Evolutionary conservation across 1,140 invertebrate genomes (phyloP).

Genomic region (Pseudomyrmex concolor): DNA sequence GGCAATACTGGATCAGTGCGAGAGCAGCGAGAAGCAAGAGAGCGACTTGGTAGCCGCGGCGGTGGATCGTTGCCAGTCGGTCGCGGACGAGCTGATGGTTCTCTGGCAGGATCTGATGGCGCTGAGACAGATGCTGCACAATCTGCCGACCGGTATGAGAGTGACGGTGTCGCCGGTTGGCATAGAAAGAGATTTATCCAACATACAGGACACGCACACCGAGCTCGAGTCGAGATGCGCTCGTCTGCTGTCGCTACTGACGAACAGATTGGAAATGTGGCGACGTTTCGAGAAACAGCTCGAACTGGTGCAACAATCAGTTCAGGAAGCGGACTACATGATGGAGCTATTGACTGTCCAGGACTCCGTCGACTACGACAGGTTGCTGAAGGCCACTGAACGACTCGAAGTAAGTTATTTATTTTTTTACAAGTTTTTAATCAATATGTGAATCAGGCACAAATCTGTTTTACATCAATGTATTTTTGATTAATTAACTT

Average conservation of each 20-base stretch:
- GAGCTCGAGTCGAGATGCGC: constrained; percentile 89
- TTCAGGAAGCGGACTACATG: constrained; percentile 93
- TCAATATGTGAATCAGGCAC: neutral
- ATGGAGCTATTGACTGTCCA: constrained; percentile 92
- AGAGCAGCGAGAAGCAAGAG: constrained; percentile 88
- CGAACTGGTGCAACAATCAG: constrained; percentile 91
- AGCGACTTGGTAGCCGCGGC: constrained; percentile 90
- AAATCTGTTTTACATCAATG: too few species aligned
- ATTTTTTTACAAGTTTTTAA: neutral
- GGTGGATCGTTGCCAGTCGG: constrained; percentile 88
- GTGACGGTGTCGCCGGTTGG: constrained; percentile 90
- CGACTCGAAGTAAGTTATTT: constrained; percentile 89
- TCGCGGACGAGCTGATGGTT: constrained; percentile 87
- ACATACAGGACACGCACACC: constrained; percentile 90
- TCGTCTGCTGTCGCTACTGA: constrained; percentile 87
- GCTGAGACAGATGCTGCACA: constrained; percentile 90
- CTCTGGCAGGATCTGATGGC: constrained; percentile 92
- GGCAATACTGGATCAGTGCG: constrained; percentile 89
- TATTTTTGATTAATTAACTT: too few species aligned
- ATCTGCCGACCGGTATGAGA: constrained; percentile 89
- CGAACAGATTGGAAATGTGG: constrained; percentile 89
- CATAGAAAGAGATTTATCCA: constrained; percentile 90
- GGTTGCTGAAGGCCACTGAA: constrained; percentile 92
- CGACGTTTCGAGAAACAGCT: constrained; percentile 90
- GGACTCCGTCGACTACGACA: constrained; percentile 92